Evolutionary conservation across 2,113 vertebrate species (phyloP).

Genomic region (Gymnorhina tibicen): DNA sequence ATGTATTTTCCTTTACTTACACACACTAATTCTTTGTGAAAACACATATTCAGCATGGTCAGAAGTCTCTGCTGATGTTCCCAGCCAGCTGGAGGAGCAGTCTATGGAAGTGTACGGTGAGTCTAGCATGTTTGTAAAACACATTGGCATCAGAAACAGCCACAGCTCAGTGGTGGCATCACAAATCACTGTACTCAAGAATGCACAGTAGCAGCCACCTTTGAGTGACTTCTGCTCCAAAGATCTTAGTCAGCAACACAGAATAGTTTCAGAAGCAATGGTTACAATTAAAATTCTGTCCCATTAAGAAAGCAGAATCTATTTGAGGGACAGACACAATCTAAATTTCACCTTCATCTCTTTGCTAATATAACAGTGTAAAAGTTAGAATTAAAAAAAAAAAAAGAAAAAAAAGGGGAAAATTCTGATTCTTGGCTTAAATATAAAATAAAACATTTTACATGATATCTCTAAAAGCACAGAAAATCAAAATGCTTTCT

Average conservation of each 20-base stretch:
- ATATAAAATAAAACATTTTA: not conserved
- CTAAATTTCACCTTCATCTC: not conserved
- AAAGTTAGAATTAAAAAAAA: not conserved
- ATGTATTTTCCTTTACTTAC: not conserved
- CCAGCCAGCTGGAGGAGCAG: not conserved
- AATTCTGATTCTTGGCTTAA: not conserved
- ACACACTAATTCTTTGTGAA: not conserved
- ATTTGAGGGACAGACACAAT: not conserved
- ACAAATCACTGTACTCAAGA: not conserved
- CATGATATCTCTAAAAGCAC: not conserved
- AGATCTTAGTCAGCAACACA: not conserved
- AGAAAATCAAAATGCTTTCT: not conserved
- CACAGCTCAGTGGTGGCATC: not conserved
- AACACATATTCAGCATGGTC: not conserved
- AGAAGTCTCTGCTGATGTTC: not conserved
- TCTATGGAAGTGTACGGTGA: not conserved
- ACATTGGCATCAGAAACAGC: not conserved
- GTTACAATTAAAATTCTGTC: not conserved
- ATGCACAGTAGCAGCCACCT: not conserved
- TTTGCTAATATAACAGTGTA: not conserved
- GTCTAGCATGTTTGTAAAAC: not conserved
- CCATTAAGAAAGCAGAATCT: not conserved
- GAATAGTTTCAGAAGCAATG: not conserved
- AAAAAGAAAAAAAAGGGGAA: rapidly evolving
- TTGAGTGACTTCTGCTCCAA: not conserved